Percentiles rank a stretch among this genome's conserved stretches.
Evolutionary conservation across 2,888 invertebrate genomes (phyloP).

Genomic region (Aphrophora alni): DNA sequence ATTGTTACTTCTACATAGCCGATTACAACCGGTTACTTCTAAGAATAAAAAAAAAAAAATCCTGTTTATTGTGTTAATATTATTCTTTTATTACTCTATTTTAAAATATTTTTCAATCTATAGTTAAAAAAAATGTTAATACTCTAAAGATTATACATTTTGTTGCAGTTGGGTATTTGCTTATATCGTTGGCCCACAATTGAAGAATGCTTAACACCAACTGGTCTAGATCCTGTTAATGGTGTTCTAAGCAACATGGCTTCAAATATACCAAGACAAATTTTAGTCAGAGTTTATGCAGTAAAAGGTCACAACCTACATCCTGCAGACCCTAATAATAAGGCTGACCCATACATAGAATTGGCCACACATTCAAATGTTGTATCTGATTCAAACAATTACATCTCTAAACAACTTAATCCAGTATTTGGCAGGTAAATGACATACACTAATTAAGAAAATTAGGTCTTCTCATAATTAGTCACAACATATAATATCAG

Average conservation of each 20-base stretch:
- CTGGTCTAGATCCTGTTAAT: conserved; percentile 63
- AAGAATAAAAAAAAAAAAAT: no score
- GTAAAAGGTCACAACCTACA: conserved; percentile 74
- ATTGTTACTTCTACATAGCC: no score
- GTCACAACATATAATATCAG: no score
- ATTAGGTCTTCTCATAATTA: no score
- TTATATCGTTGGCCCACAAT: conserved; percentile 56
- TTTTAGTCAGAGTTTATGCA: conserved; percentile 78
- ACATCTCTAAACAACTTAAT: conserved; percentile 74
- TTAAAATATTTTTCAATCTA: no score
- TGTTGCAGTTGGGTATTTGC: conserved; percentile 15
- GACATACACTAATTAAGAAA: no score
- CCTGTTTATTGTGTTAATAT: no score
- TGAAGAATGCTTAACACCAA: conserved; percentile 57
- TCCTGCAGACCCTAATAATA: conserved; percentile 70
- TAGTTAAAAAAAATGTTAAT: no score
- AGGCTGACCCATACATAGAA: conserved; percentile 80
- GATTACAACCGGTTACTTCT: no score
- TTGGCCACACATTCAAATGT: conserved; percentile 70
- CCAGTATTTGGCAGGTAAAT: conserved; percentile 81
- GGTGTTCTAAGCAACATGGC: conserved; percentile 70
- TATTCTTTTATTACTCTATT: no score
- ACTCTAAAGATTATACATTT: background rate
- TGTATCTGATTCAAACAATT: conserved; percentile 72
- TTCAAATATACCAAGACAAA: conserved; percentile 65